Base-by-base conservation (phyloP, 2,113 vertebrate genomes). In the zebrafish (Danio rerio) region DNA sequence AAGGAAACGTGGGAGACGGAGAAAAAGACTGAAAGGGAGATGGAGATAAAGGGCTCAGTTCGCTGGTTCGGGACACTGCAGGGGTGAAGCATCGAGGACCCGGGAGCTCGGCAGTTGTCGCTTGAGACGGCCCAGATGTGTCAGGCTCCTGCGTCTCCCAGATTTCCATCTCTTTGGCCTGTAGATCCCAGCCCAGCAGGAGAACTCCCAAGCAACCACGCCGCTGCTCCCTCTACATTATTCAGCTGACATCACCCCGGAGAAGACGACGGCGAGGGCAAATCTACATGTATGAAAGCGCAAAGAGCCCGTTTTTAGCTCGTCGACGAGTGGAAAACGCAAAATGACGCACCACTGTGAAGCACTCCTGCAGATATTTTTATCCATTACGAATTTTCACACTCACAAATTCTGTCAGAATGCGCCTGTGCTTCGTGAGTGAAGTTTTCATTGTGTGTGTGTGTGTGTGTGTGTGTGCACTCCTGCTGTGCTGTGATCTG, bases 401-500 rank as follows among this genome's bases (percentile, higher is more conserved):
- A 75, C 55, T 61, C 40, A 0, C 72, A 56, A 62, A 31, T 82
- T 75, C 49, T 43, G 20, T 55, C 55, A 75, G 18, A 76, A 61
- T 82, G 52, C 20, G 40, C 59, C 15, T 76, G 62, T 76, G n/a
- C 73, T 53, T 76, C 72, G 56, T 59, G 81, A 59, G 73, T 59
- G 63, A 66, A 20, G 42, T 80, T 69, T 78, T 65, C 40, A 56
- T 66, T 80, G 15, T 20, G 53, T 5, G 56, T 71, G 62, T 62
- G 76, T 59, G 62, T 62, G 76, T 59, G 61, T 69, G 80, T 63
- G 58, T 74, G 59, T 52, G 52, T 69, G 69, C 11, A 61, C 61
- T 16, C 78, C 65, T 70, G 53, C 63, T 78, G 65, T n/a, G 55
- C 83, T 87, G 76, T 81, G 81, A 87, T 87, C 81, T 80, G 72